Conservation (phyloP, 2,113 vertebrate species). For the Haemorhous mexicanus region DNA sequence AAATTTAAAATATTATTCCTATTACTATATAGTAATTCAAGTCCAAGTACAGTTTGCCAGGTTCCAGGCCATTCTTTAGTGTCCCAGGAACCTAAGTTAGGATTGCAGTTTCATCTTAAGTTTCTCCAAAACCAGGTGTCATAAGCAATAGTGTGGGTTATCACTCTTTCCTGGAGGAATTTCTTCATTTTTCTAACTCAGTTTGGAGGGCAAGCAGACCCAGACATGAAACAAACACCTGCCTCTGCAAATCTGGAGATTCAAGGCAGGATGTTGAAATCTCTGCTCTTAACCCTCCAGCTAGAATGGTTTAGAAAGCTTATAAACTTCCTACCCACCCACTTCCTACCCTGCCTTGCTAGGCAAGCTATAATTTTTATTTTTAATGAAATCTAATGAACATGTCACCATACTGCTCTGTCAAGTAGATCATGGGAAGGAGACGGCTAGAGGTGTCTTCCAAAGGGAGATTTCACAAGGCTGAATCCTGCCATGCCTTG, state of each 20-base stretch:
- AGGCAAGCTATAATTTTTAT: conserved; percentile 15
- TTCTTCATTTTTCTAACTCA: background rate
- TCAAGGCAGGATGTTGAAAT: conserved; percentile 1
- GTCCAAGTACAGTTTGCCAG: background rate
- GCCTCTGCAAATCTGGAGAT: background rate
- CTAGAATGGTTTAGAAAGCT: background rate
- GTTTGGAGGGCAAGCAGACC: background rate
- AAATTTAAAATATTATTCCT: background rate
- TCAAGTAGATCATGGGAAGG: background rate
- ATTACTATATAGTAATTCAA: background rate
- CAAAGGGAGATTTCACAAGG: background rate
- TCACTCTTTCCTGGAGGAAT: background rate
- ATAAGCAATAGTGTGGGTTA: background rate
- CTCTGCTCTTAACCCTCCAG: background rate
- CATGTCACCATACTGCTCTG: background rate
- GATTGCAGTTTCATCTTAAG: background rate
- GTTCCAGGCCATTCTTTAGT: background rate
- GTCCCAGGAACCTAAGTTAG: background rate
- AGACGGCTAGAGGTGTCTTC: background rate
- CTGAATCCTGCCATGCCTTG: background rate
- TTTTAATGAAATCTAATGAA: conserved; percentile 5
- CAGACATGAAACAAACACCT: background rate
- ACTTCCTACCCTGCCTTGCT: conserved; percentile 9
- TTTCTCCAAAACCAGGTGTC: background rate
- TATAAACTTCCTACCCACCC: conserved; percentile 11